Base-by-base conservation (phyloP, 2,888 invertebrate species). In the Sclerodermus sp. region DNA sequence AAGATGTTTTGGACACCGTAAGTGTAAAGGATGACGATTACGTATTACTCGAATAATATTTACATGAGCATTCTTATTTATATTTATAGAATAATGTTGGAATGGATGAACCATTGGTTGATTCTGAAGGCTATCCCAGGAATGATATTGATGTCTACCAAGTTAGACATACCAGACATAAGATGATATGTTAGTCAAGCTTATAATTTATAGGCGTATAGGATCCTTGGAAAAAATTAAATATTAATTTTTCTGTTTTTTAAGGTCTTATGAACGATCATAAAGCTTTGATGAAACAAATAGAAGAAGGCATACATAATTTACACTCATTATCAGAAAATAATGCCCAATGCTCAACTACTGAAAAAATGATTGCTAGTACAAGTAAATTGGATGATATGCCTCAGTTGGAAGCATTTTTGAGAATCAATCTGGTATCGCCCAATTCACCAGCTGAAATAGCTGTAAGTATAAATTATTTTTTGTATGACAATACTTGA, bases 111-210 rank as follows among this genome's bases (percentile, higher is more conserved):
- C 80, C 90, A 1, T 78, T 98, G 47, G 87, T 96, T 1, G 97
- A 98, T 74, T 71, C 75, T 0, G 89, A 95, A 65, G 96, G 93
- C 0, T 98, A 83, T 78, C 97, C 97, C 0, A 83, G 94, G 37
- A 84, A 84, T 60, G 92, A 94, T 68, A 89, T 98, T 56, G 96
- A 98, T 77, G 87, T 96, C 0, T 92, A 92, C 76, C 90, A 93
- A 81, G 93, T 96, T 1, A 84, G 96, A 45, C 87, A 90, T 73
- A 92, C 96, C 0, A 84, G 97, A 41, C 91, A 94, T 68, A 84
- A 85, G 67, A 93, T 98, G 48, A 91, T 92, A 71, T 93, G 96
- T 91, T 82, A 84, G 86, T 84, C 52, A 10, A 46, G 49, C 31
- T 41, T 10, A 37, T 14, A 32, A 9, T n/a, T 47, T 30, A 10